phyloP scores from a whole-genome alignment of 2,113 vertebrate species.

The Bostrychus sinensis region DNA sequence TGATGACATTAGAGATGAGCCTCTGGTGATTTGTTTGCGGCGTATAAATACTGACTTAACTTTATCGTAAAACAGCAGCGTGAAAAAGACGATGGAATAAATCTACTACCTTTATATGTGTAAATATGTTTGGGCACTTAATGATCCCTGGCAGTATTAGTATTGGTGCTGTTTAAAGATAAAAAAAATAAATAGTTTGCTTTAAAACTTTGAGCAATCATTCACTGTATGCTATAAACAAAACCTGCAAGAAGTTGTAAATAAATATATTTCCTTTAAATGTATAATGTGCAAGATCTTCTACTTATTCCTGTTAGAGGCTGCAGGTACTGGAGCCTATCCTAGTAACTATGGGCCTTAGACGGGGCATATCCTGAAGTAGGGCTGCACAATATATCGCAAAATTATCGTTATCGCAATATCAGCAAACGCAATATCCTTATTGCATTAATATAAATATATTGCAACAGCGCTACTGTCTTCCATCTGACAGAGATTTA shows the following conservation, averaged over 20 bases:
- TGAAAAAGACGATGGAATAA: conserved; percentile 11
- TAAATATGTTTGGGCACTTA: not conserved
- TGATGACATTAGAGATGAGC: conserved; percentile 50
- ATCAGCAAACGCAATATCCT: too few relatives aligned
- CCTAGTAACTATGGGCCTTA: too few relatives aligned
- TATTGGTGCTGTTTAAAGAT: not conserved
- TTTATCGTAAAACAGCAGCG: conserved; percentile 19
- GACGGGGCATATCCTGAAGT: too few relatives aligned
- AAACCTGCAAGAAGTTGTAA: not conserved
- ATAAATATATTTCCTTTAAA: too few relatives aligned
- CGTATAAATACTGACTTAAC: conserved; percentile 51
- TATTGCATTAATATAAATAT: too few relatives aligned
- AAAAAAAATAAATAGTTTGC: not conserved
- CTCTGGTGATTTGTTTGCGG: conserved; percentile 29
- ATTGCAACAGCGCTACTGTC: too few relatives aligned
- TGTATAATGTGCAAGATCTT: too few relatives aligned
- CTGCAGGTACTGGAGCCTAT: too few relatives aligned
- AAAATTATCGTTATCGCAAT: too few relatives aligned
- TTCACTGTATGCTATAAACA: not conserved
- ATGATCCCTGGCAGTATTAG: not conserved
- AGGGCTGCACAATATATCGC: too few relatives aligned
- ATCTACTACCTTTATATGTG: not conserved
- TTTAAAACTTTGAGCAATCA: not conserved
- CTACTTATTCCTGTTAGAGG: too few relatives aligned
- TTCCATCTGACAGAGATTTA: too few relatives aligned